Evolutionary conservation across 2,888 invertebrate genomes (phyloP).

Genomic region (Spialia ferax): DNA sequence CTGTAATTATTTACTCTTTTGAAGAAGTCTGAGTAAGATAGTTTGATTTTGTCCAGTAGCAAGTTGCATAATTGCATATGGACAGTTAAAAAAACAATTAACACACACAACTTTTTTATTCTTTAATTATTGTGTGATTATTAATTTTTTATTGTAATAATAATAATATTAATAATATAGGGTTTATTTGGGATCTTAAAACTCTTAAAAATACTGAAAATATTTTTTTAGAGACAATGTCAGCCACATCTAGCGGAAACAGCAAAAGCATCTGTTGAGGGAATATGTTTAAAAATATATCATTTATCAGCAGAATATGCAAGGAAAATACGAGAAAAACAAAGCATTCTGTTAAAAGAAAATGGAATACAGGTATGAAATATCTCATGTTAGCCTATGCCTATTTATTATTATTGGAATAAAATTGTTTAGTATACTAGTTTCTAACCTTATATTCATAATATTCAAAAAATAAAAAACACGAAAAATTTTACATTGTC

Average conservation of each 20-base stretch:
- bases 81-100: too few species aligned
- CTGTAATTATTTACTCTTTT: neutral
- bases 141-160: neutral
- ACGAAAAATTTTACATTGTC: neutral
- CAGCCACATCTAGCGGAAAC: conserved; percentile 98
- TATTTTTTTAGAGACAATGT: conserved; percentile 91
- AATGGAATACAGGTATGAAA: conserved; percentile 89
- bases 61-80: too few species aligned
- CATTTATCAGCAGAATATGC: conserved; percentile 97
- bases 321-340: conserved; percentile 95
- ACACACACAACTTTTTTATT: too few species aligned
- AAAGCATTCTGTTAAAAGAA: conserved; percentile 94
- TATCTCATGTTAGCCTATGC: neutral
- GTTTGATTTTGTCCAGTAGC: too few species aligned
- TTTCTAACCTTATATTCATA: too few species aligned
- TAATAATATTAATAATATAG: too few species aligned
- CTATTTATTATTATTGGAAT: neutral
- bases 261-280: conserved; percentile 97
- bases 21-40: too few species aligned
- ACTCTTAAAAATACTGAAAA: conserved; percentile 27
- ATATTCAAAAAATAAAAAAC: neutral
- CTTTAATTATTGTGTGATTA: too few species aligned
- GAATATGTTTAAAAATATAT: conserved; percentile 97
- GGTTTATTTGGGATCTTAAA: too few species aligned
- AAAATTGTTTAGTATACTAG: neutral